Base-by-base conservation (phyloP, 2,113 vertebrate genomes). In the Cyprinodon tularosa region DNA sequence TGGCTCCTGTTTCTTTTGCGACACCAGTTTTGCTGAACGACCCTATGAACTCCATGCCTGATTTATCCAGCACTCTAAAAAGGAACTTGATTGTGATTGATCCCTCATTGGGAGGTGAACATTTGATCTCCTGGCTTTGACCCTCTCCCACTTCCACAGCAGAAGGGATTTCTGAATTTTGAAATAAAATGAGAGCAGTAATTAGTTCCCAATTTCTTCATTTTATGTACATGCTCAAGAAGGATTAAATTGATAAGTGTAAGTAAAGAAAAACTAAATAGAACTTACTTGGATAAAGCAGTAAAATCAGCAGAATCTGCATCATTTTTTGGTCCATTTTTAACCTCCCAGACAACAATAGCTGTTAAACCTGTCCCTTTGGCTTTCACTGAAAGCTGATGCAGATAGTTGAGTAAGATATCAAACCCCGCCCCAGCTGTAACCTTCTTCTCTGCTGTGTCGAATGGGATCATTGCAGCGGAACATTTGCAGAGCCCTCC, bases 381-480 rank as follows among this genome's bases (percentile, higher is more conserved):
- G 36, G 8, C n/a, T 73, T 81, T 72, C 65, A 64, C 61, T 71
- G 67, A 64, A 78, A 44, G 0, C 15, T 78, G 76, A 12, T 14
- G 1, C 36, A 82, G 81, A 81, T 81, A 20, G 64, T 78, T 72
- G 2, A 44, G 69, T 7, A 36, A 53, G 87, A 79, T 68, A 72
- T 62, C 62, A 78, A 72, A 78, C 83, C 78, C 68, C 85, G 86
- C 89, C 89, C 84, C 86, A 84, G 20, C 85, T 83, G 75, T 60
- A 59, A 79, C 74, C 78, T 76, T 74, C 72, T 82, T 82, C 69
- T 87, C 48, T 17, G 42, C 63, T 2, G 15, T 63, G 62, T 82
- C 88, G 61, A 92, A 91, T 85, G 64, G 29, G 71, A 85, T 85
- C 80, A 71, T 88, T 93, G 92, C 93, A 92, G 71, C 57, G 0